Evolutionary conservation across 2,113 vertebrate genomes (phyloP), one percentile per base, ranked within the genome.

Genomic region (Chionis minor): DNA sequence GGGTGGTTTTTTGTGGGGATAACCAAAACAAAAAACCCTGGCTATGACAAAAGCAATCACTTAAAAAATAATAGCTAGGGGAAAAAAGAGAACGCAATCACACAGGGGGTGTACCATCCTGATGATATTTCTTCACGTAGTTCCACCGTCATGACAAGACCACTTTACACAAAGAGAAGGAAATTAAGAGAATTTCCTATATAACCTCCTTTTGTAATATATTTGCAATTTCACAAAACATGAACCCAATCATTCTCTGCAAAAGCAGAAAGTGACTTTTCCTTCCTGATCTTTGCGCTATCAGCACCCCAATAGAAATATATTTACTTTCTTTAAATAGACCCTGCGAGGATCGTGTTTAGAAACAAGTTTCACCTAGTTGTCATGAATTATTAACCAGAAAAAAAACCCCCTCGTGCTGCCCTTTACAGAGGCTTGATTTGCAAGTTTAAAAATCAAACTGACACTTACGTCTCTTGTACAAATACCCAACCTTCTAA

Each of bases 401-500:
- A 92, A 94, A 95, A 94, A 97, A 97, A 95, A 81, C 24, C 58
- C 51, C 81, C 44, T 96, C 85, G 74, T 87, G 59, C 91, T 83
- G 72, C 79, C 97, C 96, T 94, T 97, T 87, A 94, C 55, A 87
- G 84, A 97, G 87, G 63, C 81, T 96, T 98, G 96, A 97, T 97
- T 98, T 98, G 95, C 97, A 97, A 94, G 94, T 88, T 97, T 81
- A 96, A 97, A 98, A 98, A 97, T 92, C 96, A 96, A 96, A 97
- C 91, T 97, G 97, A 98, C 96, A 97, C 95, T 96, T 93, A 61
- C 8, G 38, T 93, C 86, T 95, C 96, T 95, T 82, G 49, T 89
- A 97, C 88, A 96, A 98, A 98, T 77, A 97, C 8, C 44, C 92
- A 97, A 97, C 81, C 91, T 97, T 97, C 96, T 62, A 61, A 94